Percentiles rank a stretch among this genome's conserved stretches.
phyloP scores from a whole-genome alignment of 2,888 invertebrate species.

The Acrocyrtus sp. region DNA sequence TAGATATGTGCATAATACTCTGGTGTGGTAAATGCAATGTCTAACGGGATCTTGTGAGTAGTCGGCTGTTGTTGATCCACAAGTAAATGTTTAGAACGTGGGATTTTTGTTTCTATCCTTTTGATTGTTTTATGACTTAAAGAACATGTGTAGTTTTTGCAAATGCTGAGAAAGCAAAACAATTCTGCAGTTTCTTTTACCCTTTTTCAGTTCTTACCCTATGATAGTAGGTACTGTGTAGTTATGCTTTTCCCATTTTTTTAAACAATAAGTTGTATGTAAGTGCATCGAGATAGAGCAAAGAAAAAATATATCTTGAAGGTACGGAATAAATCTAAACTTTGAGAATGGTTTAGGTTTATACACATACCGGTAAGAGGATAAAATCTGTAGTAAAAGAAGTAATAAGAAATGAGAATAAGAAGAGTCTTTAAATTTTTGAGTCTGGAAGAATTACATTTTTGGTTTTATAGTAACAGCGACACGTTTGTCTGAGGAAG shows the following conservation, averaged over 20 bases:
- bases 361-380: too few relatives aligned
- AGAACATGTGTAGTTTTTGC: too few relatives aligned
- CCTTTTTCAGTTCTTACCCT: not conserved
- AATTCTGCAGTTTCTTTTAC: not conserved
- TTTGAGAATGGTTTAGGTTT: too few relatives aligned
- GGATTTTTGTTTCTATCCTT: conserved; percentile 19
- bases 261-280: not conserved
- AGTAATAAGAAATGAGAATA: too few relatives aligned
- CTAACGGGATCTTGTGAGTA: conserved; percentile 21
- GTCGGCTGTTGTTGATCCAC: not conserved
- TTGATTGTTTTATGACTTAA: not conserved
- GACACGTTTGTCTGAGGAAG: too few relatives aligned
- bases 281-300: not conserved
- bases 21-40: not conserved
- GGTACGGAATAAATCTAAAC: too few relatives aligned
- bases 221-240: not conserved
- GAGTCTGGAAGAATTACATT: too few relatives aligned
- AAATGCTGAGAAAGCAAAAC: not conserved
- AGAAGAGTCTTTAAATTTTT: too few relatives aligned
- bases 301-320: too few relatives aligned
- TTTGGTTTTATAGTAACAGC: too few relatives aligned
- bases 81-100: conserved; percentile 7
- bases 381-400: too few relatives aligned
- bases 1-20: not conserved
- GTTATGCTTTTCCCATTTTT: not conserved